These are phyloP conservation scores for Drosophila meridiana DNA, from an alignment of 2,888 invertebrate genomes.

Conservation along the genomic window DNA sequence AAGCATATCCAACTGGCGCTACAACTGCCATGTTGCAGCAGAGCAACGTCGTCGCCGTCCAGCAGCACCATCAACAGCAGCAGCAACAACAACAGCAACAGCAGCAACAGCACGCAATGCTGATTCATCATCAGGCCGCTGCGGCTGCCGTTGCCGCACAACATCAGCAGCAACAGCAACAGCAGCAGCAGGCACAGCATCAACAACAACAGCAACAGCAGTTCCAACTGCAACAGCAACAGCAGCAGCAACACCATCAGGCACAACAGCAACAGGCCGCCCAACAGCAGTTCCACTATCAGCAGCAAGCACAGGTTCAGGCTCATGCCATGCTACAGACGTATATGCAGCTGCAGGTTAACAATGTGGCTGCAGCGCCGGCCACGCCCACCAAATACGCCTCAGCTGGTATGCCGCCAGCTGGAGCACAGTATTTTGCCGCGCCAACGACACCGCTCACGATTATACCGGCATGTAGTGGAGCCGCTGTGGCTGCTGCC, in stretches of 20 bases:
- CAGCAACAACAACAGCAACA: slow-evolving; percentile 70
- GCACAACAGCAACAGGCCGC: slow-evolving; percentile 72
- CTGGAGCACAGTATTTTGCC: slow-evolving; percentile 73
- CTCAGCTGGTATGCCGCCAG: slow-evolving; percentile 47
- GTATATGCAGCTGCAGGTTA: slow-evolving; percentile 84
- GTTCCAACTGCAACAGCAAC: slow-evolving; percentile 64
- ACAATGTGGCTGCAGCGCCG: slow-evolving; percentile 76
- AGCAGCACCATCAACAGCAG: slow-evolving; percentile 75
- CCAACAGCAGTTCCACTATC: slow-evolving; percentile 58
- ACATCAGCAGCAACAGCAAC: slow-evolving; percentile 66
- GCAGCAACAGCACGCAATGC: slow-evolving; percentile 56
- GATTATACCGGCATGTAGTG: slow-evolving; percentile 79
- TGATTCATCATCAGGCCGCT: slow-evolving; percentile 66
- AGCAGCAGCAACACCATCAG: slow-evolving; percentile 75
- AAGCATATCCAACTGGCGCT: slow-evolving; percentile 66
- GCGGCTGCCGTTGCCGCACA: slow-evolving; percentile 61
- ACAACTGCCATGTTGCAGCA: slow-evolving; percentile 71
- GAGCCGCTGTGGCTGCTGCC: slow-evolving; percentile 76
- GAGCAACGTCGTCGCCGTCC: slow-evolving; percentile 68
- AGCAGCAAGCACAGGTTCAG: slow-evolving; percentile 78
- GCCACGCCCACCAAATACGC: slow-evolving; percentile 79
- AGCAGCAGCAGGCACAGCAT: slow-evolving; percentile 64
- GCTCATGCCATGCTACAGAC: slow-evolving; percentile 83
- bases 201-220: slow-evolving; percentile 66
- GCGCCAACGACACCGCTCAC: slow-evolving; percentile 81